Evolutionary conservation across 2,797 vertebrate genomes (phyloP).

Genomic region (Heliangelus exortis): DNA sequence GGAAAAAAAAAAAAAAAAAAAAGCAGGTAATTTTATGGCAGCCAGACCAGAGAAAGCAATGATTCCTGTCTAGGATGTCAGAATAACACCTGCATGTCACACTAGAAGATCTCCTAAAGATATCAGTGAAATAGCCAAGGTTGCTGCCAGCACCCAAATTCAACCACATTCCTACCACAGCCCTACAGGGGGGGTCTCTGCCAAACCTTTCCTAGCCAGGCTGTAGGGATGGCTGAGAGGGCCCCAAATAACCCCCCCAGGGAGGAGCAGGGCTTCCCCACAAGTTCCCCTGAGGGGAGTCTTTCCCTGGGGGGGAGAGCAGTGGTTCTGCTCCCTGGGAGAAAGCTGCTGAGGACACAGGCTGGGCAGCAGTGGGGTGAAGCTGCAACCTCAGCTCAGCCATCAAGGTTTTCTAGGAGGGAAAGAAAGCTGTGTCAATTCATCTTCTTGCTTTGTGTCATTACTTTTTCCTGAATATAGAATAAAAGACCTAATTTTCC

Average conservation of each 20-base stretch:
- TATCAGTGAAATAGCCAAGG: background rate
- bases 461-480: background rate
- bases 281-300: background rate
- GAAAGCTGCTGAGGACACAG: accelerated
- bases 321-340: background rate
- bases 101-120: background rate
- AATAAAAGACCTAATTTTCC: background rate
- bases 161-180: background rate
- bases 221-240: background rate
- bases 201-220: background rate
- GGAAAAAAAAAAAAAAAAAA: background rate
- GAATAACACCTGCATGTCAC: background rate
- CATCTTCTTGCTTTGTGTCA: background rate
- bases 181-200: background rate
- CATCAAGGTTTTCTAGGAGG: background rate
- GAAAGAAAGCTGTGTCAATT: background rate
- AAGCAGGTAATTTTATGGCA: background rate
- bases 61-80: background rate
- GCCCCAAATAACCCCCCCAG: background rate
- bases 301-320: background rate
- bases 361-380: background rate
- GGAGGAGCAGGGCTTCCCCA: background rate
- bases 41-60: background rate
- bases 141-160: background rate
- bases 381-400: background rate